A percentile compares a stretch with the other conserved stretches of the same genome.
Conservation (phyloP, 2,113 vertebrate species). For the Cariama cristata region DNA sequence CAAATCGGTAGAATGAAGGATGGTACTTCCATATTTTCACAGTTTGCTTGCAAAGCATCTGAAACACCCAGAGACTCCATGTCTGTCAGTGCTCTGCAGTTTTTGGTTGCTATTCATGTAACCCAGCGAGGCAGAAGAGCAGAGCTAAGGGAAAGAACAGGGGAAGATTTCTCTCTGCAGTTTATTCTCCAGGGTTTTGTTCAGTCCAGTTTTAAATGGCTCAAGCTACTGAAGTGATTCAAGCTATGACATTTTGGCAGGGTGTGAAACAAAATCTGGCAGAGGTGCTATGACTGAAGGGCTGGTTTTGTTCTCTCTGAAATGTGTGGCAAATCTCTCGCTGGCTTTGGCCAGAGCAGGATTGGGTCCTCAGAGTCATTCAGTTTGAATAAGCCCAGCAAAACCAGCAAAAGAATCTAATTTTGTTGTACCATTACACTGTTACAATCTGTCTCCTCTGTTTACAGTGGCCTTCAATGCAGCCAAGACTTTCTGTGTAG, state of each 20-base stretch:
- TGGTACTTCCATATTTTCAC: background rate
- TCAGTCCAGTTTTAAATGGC: constrained; percentile 27
- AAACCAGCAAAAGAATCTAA: background rate
- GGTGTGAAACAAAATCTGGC: constrained; percentile 53
- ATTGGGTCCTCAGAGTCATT: background rate
- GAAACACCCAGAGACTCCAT: background rate
- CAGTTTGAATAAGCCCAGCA: background rate
- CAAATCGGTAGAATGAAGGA: background rate
- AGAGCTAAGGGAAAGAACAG: constrained; percentile 15
- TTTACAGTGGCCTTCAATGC: background rate
- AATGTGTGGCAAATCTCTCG: constrained; percentile 4
- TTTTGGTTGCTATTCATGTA: constrained; percentile 9
- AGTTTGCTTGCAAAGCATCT: background rate
- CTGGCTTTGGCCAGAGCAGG: background rate
- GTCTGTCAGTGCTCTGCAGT: background rate
- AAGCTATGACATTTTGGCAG: constrained; percentile 56
- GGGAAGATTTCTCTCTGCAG: constrained; percentile 5
- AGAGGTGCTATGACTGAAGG: constrained; percentile 9
- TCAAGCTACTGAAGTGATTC: constrained; percentile 44
- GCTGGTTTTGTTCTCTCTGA: constrained; percentile 23
- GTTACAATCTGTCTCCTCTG: background rate
- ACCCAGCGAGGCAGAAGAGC: constrained; percentile 33
- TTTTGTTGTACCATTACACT: background rate
- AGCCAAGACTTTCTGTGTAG: background rate
- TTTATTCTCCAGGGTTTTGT: constrained; percentile 33